Conservation (phyloP, 2,113 vertebrate species). For the Chloroceryle aenea region DNA sequence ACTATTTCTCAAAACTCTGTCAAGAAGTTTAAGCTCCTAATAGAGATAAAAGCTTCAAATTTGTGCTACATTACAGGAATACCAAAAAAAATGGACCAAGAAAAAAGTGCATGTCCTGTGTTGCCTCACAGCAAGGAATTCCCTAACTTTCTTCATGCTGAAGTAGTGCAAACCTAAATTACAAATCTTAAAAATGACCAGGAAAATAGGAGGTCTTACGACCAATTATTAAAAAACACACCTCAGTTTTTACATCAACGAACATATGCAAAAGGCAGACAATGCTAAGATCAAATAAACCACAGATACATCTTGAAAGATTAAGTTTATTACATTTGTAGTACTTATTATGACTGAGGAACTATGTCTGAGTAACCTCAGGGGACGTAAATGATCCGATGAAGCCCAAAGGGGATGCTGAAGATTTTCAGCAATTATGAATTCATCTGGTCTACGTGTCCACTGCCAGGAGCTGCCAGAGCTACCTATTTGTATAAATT, state of each 20-base stretch:
- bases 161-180: constrained; percentile 15
- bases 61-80: background rate
- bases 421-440: background rate
- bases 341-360: background rate
- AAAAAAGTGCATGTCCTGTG: background rate
- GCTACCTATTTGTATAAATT: background rate
- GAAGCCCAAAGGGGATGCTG: background rate
- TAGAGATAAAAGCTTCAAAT: background rate
- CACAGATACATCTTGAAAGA: background rate
- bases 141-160: background rate
- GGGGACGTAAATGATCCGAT: background rate
- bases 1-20: background rate
- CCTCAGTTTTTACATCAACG: background rate
- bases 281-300: constrained; percentile 22
- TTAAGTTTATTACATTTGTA: background rate
- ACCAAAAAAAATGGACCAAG: background rate
- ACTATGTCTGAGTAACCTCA: background rate
- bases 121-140: background rate
- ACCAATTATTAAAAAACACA: constrained; percentile 4
- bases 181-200: background rate
- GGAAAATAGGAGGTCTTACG: background rate
- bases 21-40: background rate
- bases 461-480: background rate
- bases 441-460: background rate
- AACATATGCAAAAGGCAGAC: background rate